Conservation (phyloP, 2,888 invertebrate species). For the Orthonychiurus folsomi region DNA sequence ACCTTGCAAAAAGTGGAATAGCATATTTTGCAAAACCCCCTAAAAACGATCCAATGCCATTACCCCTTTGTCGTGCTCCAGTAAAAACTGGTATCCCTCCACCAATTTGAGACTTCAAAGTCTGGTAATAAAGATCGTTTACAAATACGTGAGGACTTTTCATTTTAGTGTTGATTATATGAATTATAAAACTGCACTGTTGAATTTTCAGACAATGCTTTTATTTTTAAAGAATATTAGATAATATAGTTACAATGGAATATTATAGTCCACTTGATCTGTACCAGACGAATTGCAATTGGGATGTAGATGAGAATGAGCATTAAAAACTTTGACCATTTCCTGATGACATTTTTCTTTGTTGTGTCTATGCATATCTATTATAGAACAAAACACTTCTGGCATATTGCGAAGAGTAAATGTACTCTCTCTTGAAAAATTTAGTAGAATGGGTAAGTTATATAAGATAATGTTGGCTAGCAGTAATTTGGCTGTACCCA, state of each 20-base stretch:
- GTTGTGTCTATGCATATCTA: neutral
- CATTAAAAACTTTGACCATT: neutral
- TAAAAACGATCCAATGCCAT: constrained; percentile 2
- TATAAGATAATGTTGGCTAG: neutral
- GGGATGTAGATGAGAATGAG: too few relatives aligned
- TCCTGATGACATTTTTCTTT: neutral
- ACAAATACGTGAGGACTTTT: neutral
- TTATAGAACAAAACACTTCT: neutral
- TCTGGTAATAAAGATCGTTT: constrained; percentile 1
- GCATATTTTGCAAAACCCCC: constrained; percentile 8
- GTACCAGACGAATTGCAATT: too few relatives aligned
- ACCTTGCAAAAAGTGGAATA: neutral
- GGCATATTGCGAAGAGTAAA: neutral
- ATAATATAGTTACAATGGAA: too few relatives aligned
- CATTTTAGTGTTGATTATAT: neutral
- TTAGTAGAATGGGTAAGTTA: neutral
- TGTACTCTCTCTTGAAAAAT: neutral
- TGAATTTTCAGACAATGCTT: too few relatives aligned
- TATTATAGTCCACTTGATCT: too few relatives aligned
- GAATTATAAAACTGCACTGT: neutral
- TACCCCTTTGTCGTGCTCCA: constrained; percentile 5
- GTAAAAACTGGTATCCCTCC: constrained; percentile 3
- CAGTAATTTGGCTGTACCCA: neutral
- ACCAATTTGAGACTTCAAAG: constrained; percentile 8
- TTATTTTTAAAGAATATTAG: too few relatives aligned